phyloP scores from a whole-genome alignment of 2,888 invertebrate species.

The Lamellibrachia columna region DNA sequence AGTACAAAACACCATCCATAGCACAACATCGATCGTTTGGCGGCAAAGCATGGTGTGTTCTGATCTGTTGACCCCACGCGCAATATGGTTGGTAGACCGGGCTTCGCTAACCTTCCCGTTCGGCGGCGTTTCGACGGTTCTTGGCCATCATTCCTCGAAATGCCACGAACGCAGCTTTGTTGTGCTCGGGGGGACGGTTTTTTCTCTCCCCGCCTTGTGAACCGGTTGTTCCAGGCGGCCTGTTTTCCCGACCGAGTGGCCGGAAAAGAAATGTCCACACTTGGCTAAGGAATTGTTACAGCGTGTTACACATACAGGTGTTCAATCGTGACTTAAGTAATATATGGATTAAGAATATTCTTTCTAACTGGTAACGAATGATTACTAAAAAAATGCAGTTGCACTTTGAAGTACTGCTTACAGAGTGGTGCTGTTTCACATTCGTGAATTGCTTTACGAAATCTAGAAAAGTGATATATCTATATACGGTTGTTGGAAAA shows the following conservation, averaged over 20 bases:
- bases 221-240: neutral
- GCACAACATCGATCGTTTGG: neutral
- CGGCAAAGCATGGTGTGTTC: no score
- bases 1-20: neutral
- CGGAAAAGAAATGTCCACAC: neutral
- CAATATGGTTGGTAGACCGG: neutral
- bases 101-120: neutral
- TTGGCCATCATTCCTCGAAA: conserved; percentile 16
- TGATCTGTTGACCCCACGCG: neutral
- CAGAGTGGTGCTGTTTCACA: no score
- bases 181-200: neutral
- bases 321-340: neutral
- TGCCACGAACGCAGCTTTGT: neutral
- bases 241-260: neutral
- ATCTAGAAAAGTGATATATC: neutral
- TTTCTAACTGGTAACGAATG: no score
- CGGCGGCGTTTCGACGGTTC: neutral
- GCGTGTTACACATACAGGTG: neutral
- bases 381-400: no score
- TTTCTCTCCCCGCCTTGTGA: neutral
- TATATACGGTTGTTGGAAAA: neutral
- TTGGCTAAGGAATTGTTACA: neutral
- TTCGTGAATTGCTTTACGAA: neutral
- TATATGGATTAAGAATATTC: neutral
- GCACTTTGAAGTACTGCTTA: no score